These are phyloP conservation scores for Pituophis catenifer DNA, from an alignment of 2,113 vertebrate genomes.

Conservation along the genomic window DNA sequence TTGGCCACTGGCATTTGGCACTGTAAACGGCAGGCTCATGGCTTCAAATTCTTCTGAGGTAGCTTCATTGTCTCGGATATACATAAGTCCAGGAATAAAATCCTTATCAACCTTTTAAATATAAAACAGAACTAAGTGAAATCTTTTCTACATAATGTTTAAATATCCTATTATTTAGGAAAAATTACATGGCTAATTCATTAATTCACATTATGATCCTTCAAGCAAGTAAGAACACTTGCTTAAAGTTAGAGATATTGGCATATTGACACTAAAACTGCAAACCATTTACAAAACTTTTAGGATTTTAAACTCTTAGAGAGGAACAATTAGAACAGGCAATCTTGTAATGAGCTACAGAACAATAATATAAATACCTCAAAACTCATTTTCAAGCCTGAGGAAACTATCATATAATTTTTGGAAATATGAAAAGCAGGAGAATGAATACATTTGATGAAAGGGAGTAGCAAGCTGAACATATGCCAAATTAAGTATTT, in stretches of 20 bases:
- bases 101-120: conserved; percentile 92
- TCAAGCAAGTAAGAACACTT: not conserved
- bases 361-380: not conserved
- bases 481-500: not conserved
- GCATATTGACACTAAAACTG: not conserved
- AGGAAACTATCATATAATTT: not conserved
- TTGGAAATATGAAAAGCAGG: not conserved
- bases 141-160: not conserved
- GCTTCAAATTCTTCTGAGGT: conserved; percentile 95
- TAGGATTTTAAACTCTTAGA: not conserved
- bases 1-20: conserved; percentile 94
- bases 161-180: not conserved
- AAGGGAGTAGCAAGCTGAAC: not conserved
- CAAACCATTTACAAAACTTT: not conserved
- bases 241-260: not conserved
- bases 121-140: not conserved
- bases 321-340: not conserved
- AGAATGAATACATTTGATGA: not conserved
- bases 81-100: conserved; percentile 98
- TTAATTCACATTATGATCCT: not conserved
- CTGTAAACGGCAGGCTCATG: conserved; percentile 95
- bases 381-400: not conserved
- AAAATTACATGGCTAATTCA: not conserved
- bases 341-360: not conserved
- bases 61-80: conserved; percentile 96